Evolutionary conservation across 2,113 vertebrate genomes (phyloP).

Genomic region (Agapornis roseicollis): DNA sequence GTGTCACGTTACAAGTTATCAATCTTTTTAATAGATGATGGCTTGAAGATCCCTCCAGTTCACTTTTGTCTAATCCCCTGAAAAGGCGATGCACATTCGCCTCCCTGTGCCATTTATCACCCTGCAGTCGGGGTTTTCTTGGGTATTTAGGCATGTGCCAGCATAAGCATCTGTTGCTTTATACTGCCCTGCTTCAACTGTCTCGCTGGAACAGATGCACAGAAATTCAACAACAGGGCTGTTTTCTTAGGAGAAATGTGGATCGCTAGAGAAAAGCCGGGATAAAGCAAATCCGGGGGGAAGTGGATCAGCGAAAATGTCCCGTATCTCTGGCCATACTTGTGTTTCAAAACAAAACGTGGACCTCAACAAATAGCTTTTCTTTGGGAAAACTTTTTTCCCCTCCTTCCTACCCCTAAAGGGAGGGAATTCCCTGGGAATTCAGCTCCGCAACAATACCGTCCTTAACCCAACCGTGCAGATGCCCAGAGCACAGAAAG

Average conservation of each 20-base stretch:
- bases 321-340: conserved; percentile 5
- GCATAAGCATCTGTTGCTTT: conserved; percentile 67
- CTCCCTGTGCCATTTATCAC: conserved; percentile 65
- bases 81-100: conserved; percentile 60
- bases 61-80: conserved; percentile 68
- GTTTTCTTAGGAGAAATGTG: conserved; percentile 55
- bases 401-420: not conserved
- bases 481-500: not conserved
- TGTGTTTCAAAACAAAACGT: not conserved
- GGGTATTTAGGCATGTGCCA: conserved; percentile 67
- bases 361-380: not conserved
- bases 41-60: conserved; percentile 61
- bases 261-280: conserved; percentile 38
- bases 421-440: conserved; percentile 45
- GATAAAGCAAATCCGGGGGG: conserved; percentile 44
- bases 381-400: not conserved
- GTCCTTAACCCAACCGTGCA: not conserved
- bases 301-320: not conserved
- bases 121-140: conserved; percentile 62
- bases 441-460: not conserved
- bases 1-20: conserved; percentile 60
- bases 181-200: conserved; percentile 56
- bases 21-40: conserved; percentile 66
- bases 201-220: conserved; percentile 59
- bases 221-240: conserved; percentile 55